Evolutionary conservation across 2,113 vertebrate species (phyloP), one percentile per base, ranked within the genome.

Genomic region (Eudyptes chrysolophus): DNA sequence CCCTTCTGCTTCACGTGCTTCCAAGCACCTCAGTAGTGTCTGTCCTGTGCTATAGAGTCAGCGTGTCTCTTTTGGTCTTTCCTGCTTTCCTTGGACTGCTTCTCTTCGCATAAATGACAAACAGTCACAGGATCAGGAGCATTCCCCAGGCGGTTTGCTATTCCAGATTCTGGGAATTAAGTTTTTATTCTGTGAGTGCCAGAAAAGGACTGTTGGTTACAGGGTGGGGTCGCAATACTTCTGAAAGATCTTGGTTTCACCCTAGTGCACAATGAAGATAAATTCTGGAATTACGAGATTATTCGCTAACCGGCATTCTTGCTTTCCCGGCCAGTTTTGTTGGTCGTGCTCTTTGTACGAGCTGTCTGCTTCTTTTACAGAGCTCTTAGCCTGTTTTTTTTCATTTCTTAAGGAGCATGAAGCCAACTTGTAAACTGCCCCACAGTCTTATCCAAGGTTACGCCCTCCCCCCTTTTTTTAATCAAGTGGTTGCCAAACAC

Each of bases 31-130:
- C 27, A 11, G 18, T 34, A 46, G 51, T 7, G 46, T n/a, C 51
- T 78, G 68, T 30, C n/a, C 44, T 0, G 0, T 21, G 42, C 42
- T 68, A 9, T 10, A 30, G 34, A 62, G 48, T 42, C 58, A 40
- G 10, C 5, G 11, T 7, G 18, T 30, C 13, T 74, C 1, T 48
- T 84, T 42, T 57, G n/a, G 34, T 71, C n/a, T 80, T 58, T 44
- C 36, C 32, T 44, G 44, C 44, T 80, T 57, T 92, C 21, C 24
- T 68, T 42, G 55, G 14, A 36, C 13, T 54, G 13, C 8, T 93
- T 74, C 32, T 82, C 40, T 79, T 52, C 0, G 0, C 1, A 7
- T 16, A 40, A 40, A 72, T 32, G 30, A 68, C 29, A 78, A 54
- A 57, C 10, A 44, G 12, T 32, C 1, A 0, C 7, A 42, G 34